A percentile compares a stretch with the other conserved stretches of the same genome.
These are phyloP conservation scores for Caenorhabditis elegans DNA, from an alignment of 1,140 invertebrate genomes.

Conservation along the genomic window WBcel235 BX284604.4:12405001-12405500, in stretches of 20 bases:
- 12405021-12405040: conserved; percentile 89
- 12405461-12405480: too few species aligned
- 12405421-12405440: conserved; percentile 86
- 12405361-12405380: background rate
- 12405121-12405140: conserved; percentile 91
- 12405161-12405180: conserved; percentile 94
- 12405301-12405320: conserved; percentile 86
- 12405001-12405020: conserved; percentile 88
- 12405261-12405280: conserved; percentile 87
- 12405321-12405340: conserved; percentile 81
- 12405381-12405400: conserved; percentile 89
- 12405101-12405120: conserved; percentile 83
- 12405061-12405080: conserved; percentile 89
- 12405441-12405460: too few species aligned
- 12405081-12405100: conserved; percentile 93
- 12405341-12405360: background rate
- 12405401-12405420: conserved; percentile 91
- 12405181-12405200: conserved; percentile 85
- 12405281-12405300: conserved; percentile 87
- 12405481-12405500: conserved; percentile 78
- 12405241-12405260: conserved; percentile 87
- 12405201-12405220: conserved; percentile 76
- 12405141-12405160: conserved; percentile 94
- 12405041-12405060: conserved; percentile 94
- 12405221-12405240: conserved; percentile 81